Percentiles rank a stretch among this genome's conserved stretches.
These are phyloP conservation scores for Ichneumoninae sp. DNA, from an alignment of 2,888 invertebrate species.

Conservation along the genomic window DNA sequence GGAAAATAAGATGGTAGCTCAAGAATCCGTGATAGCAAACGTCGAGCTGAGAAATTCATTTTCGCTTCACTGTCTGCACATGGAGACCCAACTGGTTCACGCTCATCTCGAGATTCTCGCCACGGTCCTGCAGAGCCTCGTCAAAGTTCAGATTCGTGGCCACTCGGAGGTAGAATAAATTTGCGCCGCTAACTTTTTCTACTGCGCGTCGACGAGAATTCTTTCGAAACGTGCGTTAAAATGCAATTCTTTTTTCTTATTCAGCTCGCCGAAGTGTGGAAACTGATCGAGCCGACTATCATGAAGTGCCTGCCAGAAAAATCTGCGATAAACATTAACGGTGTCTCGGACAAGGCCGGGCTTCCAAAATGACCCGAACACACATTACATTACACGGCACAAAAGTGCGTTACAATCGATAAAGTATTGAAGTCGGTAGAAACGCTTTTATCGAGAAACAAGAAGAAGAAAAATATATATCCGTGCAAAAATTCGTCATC, in stretches of 20 bases:
- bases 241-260: slow-evolving; percentile 64
- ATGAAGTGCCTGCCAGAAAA: slow-evolving; percentile 85
- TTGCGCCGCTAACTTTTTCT: not conserved
- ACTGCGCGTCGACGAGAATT: not conserved
- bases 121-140: slow-evolving; percentile 86
- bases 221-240: slow-evolving; percentile 6
- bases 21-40: slow-evolving; percentile 87
- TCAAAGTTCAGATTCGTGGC: slow-evolving; percentile 85
- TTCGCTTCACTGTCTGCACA: slow-evolving; percentile 87
- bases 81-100: slow-evolving; percentile 88
- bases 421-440: not conserved
- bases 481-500: not conserved
- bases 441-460: slow-evolving; percentile 10
- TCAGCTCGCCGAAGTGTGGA: slow-evolving; percentile 86
- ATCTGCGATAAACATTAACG: slow-evolving; percentile 70
- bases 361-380: slow-evolving; percentile 48
- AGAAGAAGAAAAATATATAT: not conserved
- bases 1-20: slow-evolving; percentile 87
- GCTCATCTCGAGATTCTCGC: slow-evolving; percentile 87
- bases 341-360: slow-evolving; percentile 63
- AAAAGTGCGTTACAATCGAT: slow-evolving; percentile 13
- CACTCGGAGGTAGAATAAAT: slow-evolving; percentile 86
- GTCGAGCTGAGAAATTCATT: slow-evolving; percentile 87
- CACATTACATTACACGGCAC: not conserved
- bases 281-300: slow-evolving; percentile 85